phyloP scores from a whole-genome alignment of 2,888 invertebrate genomes.

The Cephalotes varians region DNA sequence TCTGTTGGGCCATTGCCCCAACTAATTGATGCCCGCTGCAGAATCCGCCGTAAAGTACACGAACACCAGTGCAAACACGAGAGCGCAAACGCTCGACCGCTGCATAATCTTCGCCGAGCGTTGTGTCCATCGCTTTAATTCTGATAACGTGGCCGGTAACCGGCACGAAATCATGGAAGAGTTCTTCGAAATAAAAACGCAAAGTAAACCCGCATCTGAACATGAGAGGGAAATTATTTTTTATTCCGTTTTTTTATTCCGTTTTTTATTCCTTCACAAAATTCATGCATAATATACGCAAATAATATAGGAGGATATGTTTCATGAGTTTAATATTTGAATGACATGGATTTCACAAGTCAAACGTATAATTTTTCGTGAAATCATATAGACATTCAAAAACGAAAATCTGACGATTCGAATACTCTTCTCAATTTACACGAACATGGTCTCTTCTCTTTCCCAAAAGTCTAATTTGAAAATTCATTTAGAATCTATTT shows the following conservation, averaged over 20 bases:
- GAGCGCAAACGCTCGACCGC: slow-evolving; percentile 19
- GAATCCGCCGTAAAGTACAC: slow-evolving; percentile 55
- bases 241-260: too few species aligned
- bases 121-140: slow-evolving; percentile 36
- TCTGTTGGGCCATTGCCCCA: slow-evolving; percentile 51
- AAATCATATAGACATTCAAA: not conserved
- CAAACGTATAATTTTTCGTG: not conserved
- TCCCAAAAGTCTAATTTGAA: not conserved
- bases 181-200: not conserved
- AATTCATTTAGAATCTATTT: not conserved
- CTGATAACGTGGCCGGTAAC: slow-evolving; percentile 15
- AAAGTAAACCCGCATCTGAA: not conserved
- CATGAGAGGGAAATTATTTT: not conserved
- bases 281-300: not conserved
- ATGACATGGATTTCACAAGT: not conserved
- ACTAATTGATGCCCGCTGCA: slow-evolving; percentile 69
- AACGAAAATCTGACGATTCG: not conserved
- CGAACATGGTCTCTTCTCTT: not conserved
- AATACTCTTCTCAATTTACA: not conserved
- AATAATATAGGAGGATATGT: not conserved
- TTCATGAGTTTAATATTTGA: not conserved
- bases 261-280: not conserved
- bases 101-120: slow-evolving; percentile 37
- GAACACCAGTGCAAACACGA: slow-evolving; percentile 39
- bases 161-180: not conserved